Evolutionary conservation across 30 jellyfish, hydroid and myxozoan genomes (phyloP).

Genomic region (Aurelia sp.): DNA sequence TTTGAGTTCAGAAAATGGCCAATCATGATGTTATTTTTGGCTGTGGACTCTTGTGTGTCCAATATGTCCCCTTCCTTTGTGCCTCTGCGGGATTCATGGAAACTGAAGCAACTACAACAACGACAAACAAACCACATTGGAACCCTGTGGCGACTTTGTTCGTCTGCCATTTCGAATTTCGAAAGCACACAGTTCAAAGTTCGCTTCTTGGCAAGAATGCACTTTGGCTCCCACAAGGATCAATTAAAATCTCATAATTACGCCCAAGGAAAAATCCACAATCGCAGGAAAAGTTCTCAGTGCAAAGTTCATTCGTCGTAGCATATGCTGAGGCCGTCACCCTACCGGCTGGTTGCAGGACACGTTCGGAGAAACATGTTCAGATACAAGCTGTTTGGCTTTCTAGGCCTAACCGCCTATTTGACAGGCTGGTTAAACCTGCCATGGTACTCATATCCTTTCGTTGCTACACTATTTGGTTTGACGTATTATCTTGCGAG

Average conservation of each 20-base stretch:
- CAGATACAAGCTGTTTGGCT: conserved; percentile 36
- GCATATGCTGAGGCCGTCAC: conserved; percentile 29
- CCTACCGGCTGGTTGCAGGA: conserved; percentile 12
- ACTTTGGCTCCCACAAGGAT: no score
- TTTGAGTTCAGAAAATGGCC: no score
- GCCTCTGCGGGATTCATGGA: no score
- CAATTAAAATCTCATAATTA: background rate
- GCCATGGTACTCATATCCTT: conserved; percentile 51
- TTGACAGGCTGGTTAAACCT: conserved; percentile 53
- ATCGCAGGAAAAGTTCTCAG: background rate
- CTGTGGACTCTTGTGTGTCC: no score
- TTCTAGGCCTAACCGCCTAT: conserved; percentile 51
- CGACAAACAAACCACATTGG: no score
- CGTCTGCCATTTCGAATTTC: no score
- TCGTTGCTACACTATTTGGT: conserved; percentile 33
- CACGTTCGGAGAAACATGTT: conserved; percentile 61
- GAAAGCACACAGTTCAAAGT: no score
- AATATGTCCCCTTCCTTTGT: no score
- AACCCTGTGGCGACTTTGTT: no score
- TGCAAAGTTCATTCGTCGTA: background rate
- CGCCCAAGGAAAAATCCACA: conserved; percentile 12
- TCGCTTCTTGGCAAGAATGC: no score
- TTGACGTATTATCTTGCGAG: conserved; percentile 48
- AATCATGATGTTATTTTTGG: no score
- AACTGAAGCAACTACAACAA: no score